These are phyloP conservation scores for Junonia oenone DNA, from an alignment of 2,888 invertebrate species.

Conservation along the genomic window DNA sequence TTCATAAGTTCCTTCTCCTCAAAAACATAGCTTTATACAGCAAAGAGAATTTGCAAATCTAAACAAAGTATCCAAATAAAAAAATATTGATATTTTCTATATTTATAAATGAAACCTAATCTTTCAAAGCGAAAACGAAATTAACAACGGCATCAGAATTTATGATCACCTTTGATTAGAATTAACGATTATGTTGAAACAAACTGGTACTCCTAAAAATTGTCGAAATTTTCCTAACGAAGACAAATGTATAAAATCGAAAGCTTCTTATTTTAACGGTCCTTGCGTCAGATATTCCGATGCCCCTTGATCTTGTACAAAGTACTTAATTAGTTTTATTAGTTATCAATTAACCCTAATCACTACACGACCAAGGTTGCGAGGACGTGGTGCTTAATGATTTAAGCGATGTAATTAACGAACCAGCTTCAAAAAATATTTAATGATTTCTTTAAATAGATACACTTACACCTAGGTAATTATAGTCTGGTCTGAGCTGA, in stretches of 20 bases:
- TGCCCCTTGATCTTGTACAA: neutral
- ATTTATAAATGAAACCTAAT: too few species aligned
- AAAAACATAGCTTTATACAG: too few species aligned
- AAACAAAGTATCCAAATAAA: too few species aligned
- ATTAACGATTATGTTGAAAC: too few species aligned
- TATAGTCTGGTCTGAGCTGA: too few species aligned
- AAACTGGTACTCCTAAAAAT: too few species aligned
- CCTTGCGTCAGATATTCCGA: neutral
- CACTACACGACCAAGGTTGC: neutral
- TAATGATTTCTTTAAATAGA: neutral
- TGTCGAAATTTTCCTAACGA: neutral
- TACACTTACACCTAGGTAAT: neutral
- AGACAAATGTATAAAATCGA: neutral
- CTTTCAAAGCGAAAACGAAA: too few species aligned
- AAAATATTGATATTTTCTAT: too few species aligned
- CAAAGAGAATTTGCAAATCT: too few species aligned
- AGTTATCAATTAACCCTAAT: neutral
- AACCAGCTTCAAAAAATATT: neutral
- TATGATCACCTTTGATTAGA: too few species aligned
- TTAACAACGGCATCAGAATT: too few species aligned
- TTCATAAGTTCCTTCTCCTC: too few species aligned
- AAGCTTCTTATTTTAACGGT: neutral
- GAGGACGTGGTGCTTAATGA: neutral
- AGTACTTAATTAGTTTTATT: neutral
- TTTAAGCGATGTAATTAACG: neutral